These are phyloP conservation scores for Fratercula arctica DNA, from an alignment of 2,797 vertebrate species.

Conservation along the genomic window DNA sequence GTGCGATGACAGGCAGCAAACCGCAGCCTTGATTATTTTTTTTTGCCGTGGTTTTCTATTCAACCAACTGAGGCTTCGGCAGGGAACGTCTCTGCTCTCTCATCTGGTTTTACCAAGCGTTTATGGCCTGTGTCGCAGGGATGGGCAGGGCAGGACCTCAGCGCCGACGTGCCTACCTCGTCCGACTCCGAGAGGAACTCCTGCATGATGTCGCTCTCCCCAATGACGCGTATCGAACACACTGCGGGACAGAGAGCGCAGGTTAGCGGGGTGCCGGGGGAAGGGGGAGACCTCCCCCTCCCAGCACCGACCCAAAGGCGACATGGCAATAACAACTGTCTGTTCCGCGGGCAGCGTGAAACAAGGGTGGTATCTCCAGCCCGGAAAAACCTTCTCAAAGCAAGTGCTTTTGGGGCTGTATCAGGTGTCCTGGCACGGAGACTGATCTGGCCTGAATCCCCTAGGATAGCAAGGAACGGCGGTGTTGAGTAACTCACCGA, in stretches of 20 bases:
- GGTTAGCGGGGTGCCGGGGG: fast-evolving
- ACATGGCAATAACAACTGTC: fast-evolving
- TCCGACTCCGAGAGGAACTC: slow-evolving; percentile 97
- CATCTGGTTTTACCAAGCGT: fast-evolving
- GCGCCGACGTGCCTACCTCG: slow-evolving; percentile 78
- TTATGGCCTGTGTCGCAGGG: background rate
- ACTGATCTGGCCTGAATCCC: background rate
- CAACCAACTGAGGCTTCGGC: background rate
- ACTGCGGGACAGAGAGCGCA: slow-evolving; percentile 70
- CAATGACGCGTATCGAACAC: slow-evolving; percentile 93
- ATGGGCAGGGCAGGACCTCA: background rate
- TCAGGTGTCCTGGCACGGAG: background rate
- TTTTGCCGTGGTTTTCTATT: fast-evolving
- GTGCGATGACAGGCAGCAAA: background rate
- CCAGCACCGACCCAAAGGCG: fast-evolving
- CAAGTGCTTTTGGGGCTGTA: background rate
- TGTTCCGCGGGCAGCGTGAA: fast-evolving
- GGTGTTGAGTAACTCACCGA: background rate
- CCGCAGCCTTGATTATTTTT: background rate
- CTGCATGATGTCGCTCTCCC: slow-evolving; percentile 97
- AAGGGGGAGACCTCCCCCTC: background rate
- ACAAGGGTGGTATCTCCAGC: background rate
- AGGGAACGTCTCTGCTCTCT: background rate
- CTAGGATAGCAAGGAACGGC: background rate
- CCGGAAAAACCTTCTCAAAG: background rate